These are phyloP conservation scores for Drosophila tanythrix DNA, from an alignment of 2,888 invertebrate species.

Conservation along the genomic window DNA sequence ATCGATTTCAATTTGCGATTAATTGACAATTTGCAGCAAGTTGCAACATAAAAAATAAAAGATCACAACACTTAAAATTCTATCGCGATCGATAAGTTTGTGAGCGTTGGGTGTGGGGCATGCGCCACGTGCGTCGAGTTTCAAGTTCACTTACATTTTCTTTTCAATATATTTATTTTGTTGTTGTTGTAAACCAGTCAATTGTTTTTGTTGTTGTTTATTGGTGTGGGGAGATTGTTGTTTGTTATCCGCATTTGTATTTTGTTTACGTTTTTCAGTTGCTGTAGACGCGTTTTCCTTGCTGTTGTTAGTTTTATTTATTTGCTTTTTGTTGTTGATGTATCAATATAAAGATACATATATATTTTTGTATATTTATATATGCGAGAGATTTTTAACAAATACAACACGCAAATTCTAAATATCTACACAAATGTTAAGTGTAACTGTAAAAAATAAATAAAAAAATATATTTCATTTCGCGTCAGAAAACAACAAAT, in stretches of 20 bases:
- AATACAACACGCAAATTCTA: slow-evolving; percentile 68
- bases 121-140: slow-evolving; percentile 41
- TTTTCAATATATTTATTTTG: slow-evolving; percentile 5
- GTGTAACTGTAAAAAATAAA: slow-evolving; percentile 57
- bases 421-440: slow-evolving; percentile 55
- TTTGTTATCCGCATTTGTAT: slow-evolving; percentile 43
- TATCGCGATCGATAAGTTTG: neutral
- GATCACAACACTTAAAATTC: neutral
- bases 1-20: neutral
- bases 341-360: slow-evolving; percentile 31
- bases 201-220: slow-evolving; percentile 8
- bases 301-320: slow-evolving; percentile 20
- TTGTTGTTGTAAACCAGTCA: slow-evolving; percentile 34
- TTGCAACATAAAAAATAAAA: neutral
- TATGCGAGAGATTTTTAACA: slow-evolving; percentile 34
- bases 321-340: slow-evolving; percentile 28
- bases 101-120: slow-evolving; percentile 7
- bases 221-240: slow-evolving; percentile 19
- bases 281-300: slow-evolving; percentile 39
- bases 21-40: neutral
- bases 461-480: slow-evolving; percentile 22
- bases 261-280: slow-evolving; percentile 25
- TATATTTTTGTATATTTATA: slow-evolving; percentile 14
- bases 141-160: slow-evolving; percentile 39
- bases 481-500: slow-evolving; percentile 3